These are phyloP conservation scores for Rambutsinella grinnellia DNA, from an alignment of 2,888 invertebrate species.

Conservation along the genomic window DNA sequence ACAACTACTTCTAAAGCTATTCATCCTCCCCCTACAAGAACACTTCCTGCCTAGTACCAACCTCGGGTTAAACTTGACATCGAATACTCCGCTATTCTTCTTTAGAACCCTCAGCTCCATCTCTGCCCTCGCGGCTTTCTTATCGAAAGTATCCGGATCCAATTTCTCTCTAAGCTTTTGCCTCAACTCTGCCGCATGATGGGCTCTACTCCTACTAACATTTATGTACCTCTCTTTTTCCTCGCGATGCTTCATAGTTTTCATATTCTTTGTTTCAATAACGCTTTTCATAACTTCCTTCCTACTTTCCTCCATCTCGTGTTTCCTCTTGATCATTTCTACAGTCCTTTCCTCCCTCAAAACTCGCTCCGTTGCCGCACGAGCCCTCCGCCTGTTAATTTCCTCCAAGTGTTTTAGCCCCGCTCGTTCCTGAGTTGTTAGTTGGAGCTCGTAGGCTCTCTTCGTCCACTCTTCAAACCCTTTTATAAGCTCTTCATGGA, in stretches of 20 bases:
- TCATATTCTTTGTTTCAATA: slow-evolving; percentile 61
- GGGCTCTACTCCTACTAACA: slow-evolving; percentile 60
- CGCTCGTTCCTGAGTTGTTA: slow-evolving; percentile 68
- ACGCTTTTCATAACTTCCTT: slow-evolving; percentile 55
- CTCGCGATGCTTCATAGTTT: slow-evolving; percentile 53
- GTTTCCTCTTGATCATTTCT: slow-evolving; percentile 60
- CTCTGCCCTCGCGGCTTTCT: slow-evolving; percentile 63
- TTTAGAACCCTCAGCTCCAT: slow-evolving; percentile 59
- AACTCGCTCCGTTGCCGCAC: slow-evolving; percentile 61
- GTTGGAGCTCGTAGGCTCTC: slow-evolving; percentile 68
- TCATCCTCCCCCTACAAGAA: slow-evolving; percentile 41
- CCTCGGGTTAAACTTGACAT: slow-evolving; percentile 55
- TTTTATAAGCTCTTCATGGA: slow-evolving; percentile 68
- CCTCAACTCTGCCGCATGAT: slow-evolving; percentile 63
- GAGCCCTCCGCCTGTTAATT: slow-evolving; percentile 65
- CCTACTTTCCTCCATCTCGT: slow-evolving; percentile 61
- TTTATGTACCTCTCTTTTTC: slow-evolving; percentile 62
- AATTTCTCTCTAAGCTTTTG: slow-evolving; percentile 59
- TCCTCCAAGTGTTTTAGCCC: slow-evolving; percentile 68
- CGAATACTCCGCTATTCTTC: slow-evolving; percentile 38
- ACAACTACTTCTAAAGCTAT: slow-evolving; percentile 24
- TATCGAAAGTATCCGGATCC: slow-evolving; percentile 65
- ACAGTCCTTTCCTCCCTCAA: slow-evolving; percentile 61
- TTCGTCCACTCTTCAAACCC: slow-evolving; percentile 70
- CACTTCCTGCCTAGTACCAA: slow-evolving; percentile 45